phyloP scores from a whole-genome alignment of 2,113 vertebrate species.

The Myotis lucifugus region DNA sequence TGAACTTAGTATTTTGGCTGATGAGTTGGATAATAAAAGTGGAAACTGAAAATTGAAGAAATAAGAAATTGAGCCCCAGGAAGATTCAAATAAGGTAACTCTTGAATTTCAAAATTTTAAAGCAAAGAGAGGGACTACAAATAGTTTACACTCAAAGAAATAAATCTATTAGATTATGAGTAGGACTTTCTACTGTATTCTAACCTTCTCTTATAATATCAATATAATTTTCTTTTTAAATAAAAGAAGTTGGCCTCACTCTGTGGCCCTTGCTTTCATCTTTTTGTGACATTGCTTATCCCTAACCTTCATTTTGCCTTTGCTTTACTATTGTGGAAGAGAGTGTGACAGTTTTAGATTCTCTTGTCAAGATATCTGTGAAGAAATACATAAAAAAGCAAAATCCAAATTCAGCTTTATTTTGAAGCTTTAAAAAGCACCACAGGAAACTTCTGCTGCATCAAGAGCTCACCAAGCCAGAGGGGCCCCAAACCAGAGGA shows the following conservation, averaged over 20 bases:
- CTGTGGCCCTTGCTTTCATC: background rate
- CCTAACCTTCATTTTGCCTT: background rate
- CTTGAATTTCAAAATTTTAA: background rate
- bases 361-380: background rate
- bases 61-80: background rate
- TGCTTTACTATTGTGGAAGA: background rate
- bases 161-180: background rate
- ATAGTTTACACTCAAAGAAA: background rate
- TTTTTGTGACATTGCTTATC: background rate
- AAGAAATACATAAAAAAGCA: constrained; percentile 14
- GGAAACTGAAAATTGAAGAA: constrained; percentile 26
- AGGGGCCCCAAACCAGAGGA: too few relatives aligned
- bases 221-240: background rate
- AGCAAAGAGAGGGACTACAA: background rate
- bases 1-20: background rate
- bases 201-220: background rate
- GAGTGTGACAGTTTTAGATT: background rate
- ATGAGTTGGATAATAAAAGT: background rate
- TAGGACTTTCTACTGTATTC: background rate
- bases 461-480: background rate
- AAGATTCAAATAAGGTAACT: background rate
- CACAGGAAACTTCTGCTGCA: background rate
- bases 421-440: background rate
- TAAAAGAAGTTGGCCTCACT: background rate
- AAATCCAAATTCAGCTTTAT: background rate